Percentiles rank a stretch among this genome's conserved stretches.
Conservation (phyloP, 2,797 vertebrate species). For the Octomys mimax region DNA sequence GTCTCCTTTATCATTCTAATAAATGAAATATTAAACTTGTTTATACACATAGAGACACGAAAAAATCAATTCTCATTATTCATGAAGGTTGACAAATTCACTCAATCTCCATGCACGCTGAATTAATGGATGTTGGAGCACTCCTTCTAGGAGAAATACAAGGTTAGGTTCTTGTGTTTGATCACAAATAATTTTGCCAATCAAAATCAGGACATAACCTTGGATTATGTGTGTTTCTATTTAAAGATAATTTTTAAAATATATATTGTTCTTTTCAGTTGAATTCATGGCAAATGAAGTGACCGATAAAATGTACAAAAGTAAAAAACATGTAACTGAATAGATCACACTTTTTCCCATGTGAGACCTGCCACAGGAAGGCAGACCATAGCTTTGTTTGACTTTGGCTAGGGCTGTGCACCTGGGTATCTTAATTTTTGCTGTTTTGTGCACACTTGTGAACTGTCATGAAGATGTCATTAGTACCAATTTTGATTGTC, state of each 20-base stretch:
- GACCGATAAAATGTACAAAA: not conserved
- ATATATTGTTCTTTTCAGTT: not conserved
- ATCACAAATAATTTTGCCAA: not conserved
- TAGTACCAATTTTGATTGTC: not conserved
- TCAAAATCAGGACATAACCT: not conserved
- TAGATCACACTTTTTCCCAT: not conserved
- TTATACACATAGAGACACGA: not conserved
- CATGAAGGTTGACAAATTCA: not conserved
- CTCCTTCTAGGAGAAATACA: not conserved
- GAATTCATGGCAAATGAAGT: not conserved
- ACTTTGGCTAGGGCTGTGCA: not conserved
- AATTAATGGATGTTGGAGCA: not conserved
- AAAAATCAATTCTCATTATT: constrained; percentile 2
- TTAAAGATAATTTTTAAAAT: not conserved
- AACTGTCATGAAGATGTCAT: not conserved
- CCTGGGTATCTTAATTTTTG: not conserved
- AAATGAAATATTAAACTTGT: not conserved
- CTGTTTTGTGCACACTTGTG: not conserved
- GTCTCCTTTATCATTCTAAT: no score
- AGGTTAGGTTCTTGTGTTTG: not conserved
- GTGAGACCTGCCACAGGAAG: not conserved
- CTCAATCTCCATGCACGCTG: not conserved
- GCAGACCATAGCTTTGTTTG: not conserved
- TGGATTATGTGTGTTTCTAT: not conserved
- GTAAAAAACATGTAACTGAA: not conserved